phyloP scores from a whole-genome alignment of 2,113 vertebrate species.

The Lagopus muta region DNA sequence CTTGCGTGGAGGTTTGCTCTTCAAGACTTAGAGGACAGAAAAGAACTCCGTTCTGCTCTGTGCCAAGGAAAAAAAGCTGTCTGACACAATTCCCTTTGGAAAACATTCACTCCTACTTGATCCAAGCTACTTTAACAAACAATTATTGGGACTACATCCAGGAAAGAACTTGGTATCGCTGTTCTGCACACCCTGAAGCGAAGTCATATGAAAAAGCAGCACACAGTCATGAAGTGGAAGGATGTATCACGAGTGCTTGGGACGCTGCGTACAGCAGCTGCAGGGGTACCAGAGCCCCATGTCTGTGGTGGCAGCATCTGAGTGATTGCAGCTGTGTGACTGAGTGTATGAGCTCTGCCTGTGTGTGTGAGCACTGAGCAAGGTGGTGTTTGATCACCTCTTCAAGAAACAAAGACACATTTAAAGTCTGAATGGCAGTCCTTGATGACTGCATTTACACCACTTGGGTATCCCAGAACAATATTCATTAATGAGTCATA shows the following conservation, averaged over 20 bases:
- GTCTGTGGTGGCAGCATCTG: not conserved
- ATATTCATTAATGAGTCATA: not conserved
- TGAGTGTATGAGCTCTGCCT: not conserved
- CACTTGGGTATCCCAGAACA: not conserved
- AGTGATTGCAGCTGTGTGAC: accelerated
- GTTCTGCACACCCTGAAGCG: not conserved
- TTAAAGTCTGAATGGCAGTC: not conserved
- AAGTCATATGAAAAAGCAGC: conserved; percentile 11
- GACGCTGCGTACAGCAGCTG: not conserved
- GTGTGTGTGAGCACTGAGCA: not conserved
- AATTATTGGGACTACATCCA: not conserved
- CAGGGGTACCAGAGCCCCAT: accelerated
- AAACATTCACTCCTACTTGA: not conserved
- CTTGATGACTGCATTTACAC: not conserved
- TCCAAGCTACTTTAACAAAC: not conserved
- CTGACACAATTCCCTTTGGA: not conserved
- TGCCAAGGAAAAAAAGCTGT: not conserved
- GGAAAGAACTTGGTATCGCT: not conserved
- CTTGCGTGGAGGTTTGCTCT: not conserved
- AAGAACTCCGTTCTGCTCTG: not conserved
- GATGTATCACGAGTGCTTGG: not conserved
- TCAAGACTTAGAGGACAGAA: not conserved
- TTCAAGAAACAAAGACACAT: not conserved
- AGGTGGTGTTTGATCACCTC: not conserved
- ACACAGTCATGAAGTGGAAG: not conserved